These are phyloP conservation scores for Valencia hispanica DNA, from an alignment of 2,797 vertebrate species.

Conservation along the genomic window DNA sequence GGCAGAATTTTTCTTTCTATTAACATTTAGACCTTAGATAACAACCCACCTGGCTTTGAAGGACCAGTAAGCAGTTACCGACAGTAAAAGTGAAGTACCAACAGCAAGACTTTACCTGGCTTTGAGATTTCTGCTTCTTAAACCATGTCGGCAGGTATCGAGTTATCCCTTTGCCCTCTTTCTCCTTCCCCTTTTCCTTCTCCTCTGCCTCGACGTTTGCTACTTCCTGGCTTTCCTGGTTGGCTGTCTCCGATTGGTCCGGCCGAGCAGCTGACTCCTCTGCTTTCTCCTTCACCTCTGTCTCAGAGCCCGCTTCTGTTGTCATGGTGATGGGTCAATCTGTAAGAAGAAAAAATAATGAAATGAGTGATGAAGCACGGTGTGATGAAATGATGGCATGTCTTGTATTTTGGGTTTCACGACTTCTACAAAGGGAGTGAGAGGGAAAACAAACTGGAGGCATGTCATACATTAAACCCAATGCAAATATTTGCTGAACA, in stretches of 20 bases:
- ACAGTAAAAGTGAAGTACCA: neutral
- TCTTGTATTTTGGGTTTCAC: neutral
- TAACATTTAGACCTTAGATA: constrained; percentile 1
- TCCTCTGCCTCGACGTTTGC: constrained; percentile 56
- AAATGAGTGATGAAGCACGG: neutral
- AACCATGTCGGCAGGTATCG: constrained; percentile 96
- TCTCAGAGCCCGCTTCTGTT: constrained; percentile 88
- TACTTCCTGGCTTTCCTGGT: constrained; percentile 66
- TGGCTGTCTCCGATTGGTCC: constrained; percentile 56
- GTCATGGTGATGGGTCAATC: constrained; percentile 88
- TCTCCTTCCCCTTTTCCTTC: constrained; percentile 73
- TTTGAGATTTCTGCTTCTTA: constrained; percentile 95
- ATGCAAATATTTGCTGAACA: neutral
- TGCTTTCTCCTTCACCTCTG: constrained; percentile 88
- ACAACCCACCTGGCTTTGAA: neutral
- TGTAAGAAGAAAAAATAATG: constrained; percentile 56
- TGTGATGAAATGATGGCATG: neutral
- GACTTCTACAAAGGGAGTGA: neutral
- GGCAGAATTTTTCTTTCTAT: neutral
- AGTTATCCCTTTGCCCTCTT: constrained; percentile 88
- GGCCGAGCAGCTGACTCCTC: constrained; percentile 76
- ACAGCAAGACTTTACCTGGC: constrained; percentile 70
- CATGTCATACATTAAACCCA: neutral
- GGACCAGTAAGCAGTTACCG: neutral
- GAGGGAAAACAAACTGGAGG: neutral